A percentile compares a stretch with the other conserved stretches of the same genome.
Conservation (phyloP, 2,113 vertebrate genomes). For the Bufo bufo region DNA sequence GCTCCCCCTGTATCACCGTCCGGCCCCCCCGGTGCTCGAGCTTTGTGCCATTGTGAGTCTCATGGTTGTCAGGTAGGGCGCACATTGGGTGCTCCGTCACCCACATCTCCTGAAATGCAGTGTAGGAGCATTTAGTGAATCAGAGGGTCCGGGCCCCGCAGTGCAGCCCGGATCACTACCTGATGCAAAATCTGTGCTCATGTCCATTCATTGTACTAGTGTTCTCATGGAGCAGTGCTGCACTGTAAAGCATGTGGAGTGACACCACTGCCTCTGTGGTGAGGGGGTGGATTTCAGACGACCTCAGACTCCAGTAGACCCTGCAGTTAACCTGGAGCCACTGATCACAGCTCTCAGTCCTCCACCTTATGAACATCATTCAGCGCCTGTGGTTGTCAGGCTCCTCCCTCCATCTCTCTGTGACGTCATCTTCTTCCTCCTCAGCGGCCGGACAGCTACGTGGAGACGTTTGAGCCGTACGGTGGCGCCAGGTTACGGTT, state of each 20-base stretch:
- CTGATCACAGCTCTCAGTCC: too few species aligned
- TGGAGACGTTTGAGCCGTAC: constrained; percentile 54
- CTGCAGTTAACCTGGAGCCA: too few species aligned
- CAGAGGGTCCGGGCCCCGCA: too few species aligned
- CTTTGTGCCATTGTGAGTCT: constrained; percentile 59
- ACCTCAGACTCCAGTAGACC: not conserved
- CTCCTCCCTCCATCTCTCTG: not conserved
- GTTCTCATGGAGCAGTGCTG: not conserved
- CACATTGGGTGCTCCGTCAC: not conserved
- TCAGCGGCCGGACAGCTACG: constrained; percentile 52
- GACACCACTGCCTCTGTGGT: not conserved
- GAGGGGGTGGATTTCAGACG: too few species aligned
- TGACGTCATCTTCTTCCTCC: not conserved
- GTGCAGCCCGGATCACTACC: too few species aligned
- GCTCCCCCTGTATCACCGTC: constrained; percentile 56
- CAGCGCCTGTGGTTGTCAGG: too few species aligned
- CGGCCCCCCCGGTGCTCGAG: constrained; percentile 57
- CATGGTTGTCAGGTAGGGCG: not conserved
- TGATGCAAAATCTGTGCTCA: too few species aligned
- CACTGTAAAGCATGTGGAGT: not conserved
- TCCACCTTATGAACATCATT: not conserved
- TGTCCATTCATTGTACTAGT: too few species aligned
- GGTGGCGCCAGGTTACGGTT: constrained; percentile 56
- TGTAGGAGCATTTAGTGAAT: not conserved
- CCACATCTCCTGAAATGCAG: not conserved